phyloP scores from a whole-genome alignment of 2,113 vertebrate species.

The Ageneiosus marmoratus region DNA sequence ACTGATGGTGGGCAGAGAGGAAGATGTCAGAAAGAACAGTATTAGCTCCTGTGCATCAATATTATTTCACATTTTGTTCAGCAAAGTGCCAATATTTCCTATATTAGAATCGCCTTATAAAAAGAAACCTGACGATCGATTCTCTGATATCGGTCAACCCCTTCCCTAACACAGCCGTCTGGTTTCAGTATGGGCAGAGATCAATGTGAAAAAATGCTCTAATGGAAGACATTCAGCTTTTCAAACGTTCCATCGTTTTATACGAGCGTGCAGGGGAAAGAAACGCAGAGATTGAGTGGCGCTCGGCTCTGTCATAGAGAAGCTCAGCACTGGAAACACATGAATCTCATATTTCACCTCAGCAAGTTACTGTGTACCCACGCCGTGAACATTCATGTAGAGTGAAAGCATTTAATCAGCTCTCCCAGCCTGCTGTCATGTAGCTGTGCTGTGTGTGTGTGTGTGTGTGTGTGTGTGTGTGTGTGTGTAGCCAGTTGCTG shows the following conservation, averaged over 20 bases:
- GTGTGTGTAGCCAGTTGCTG: background rate
- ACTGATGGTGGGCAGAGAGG: background rate
- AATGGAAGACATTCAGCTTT: background rate
- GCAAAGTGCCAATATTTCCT: background rate
- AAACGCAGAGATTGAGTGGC: background rate
- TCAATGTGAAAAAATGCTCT: background rate
- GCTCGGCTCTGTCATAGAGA: background rate
- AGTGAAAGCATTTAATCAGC: conserved; percentile 15
- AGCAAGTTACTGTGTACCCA: conserved; percentile 9
- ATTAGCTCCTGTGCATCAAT: background rate
- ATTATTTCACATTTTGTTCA: background rate
- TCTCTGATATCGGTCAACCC: background rate
- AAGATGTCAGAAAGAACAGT: background rate
- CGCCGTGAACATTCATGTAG: conserved; percentile 5
- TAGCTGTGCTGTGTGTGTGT: background rate
- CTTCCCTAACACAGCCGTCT: background rate
- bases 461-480: conserved; percentile 21
- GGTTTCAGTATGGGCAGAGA: background rate
- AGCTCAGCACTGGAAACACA: background rate
- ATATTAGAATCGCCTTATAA: background rate
- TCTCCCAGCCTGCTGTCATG: background rate
- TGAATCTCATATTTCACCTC: conserved; percentile 14
- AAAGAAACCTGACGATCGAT: background rate
- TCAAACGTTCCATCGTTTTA: background rate
- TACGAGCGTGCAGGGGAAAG: background rate